phyloP scores from a whole-genome alignment of 2,113 vertebrate genomes.

The Gobiocypris rarus region DNA sequence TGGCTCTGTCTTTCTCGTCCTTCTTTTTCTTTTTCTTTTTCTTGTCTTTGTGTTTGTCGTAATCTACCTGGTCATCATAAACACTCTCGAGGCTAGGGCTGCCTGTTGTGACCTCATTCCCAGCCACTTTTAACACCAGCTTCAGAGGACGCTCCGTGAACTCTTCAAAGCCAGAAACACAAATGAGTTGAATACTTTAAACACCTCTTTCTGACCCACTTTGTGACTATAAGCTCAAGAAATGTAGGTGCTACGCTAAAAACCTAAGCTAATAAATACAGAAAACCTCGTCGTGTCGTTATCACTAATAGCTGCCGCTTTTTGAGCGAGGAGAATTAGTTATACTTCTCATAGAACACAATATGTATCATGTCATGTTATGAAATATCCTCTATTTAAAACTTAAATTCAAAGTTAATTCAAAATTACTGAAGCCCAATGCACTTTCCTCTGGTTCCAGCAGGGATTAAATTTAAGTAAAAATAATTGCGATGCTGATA shows the following conservation, averaged over 20 bases:
- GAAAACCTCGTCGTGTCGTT: neutral
- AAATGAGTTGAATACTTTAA: neutral
- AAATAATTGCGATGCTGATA: neutral
- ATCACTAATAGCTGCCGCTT: neutral
- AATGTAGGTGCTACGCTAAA: too few relatives aligned
- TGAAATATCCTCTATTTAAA: neutral
- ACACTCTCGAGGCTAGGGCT: slow-evolving; percentile 84
- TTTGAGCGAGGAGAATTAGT: neutral
- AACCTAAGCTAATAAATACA: too few relatives aligned
- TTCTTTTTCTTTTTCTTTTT: slow-evolving; percentile 98
- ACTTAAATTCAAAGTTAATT: too few relatives aligned
- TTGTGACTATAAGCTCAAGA: neutral
- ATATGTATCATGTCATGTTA: too few relatives aligned
- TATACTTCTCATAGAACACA: neutral
- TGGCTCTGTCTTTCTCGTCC: slow-evolving; percentile 83
- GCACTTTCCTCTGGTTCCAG: neutral
- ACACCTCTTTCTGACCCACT: neutral
- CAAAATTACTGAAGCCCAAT: neutral
- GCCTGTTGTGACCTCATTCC: slow-evolving; percentile 91
- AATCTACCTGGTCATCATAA: slow-evolving; percentile 85
- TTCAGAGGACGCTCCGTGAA: slow-evolving; percentile 88
- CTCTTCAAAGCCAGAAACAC: slow-evolving; percentile 61
- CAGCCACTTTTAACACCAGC: slow-evolving; percentile 95
- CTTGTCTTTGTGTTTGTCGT: slow-evolving; percentile 92
- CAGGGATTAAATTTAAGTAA: neutral